Conservation (phyloP, 35 echinoderm and acorn worm genomes). For the Heliocidaris tuberculata region DNA sequence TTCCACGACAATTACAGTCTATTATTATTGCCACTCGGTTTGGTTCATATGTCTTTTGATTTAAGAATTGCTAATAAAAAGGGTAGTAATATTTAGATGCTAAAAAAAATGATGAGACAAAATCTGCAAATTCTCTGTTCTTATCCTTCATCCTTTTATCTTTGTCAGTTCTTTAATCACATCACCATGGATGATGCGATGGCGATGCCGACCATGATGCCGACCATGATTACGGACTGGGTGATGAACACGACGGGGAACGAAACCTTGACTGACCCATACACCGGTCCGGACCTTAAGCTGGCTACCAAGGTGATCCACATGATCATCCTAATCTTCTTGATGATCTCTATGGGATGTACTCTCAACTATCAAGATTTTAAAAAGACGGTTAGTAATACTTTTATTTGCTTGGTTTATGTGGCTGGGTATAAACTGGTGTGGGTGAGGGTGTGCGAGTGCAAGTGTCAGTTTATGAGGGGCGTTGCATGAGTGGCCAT, state of each 20-base stretch:
- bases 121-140: neutral
- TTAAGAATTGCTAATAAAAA: too few relatives aligned
- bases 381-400: constrained; percentile 15
- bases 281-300: neutral
- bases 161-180: neutral
- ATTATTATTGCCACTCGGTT: too few relatives aligned
- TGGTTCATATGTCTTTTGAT: too few relatives aligned
- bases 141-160: neutral
- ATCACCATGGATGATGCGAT: neutral
- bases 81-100: too few relatives aligned
- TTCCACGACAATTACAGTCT: too few relatives aligned
- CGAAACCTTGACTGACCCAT: neutral
- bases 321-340: neutral
- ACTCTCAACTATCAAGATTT: neutral
- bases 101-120: too few relatives aligned
- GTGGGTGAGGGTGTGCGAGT: neutral
- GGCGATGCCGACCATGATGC: neutral
- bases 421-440: neutral
- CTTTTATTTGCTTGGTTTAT: neutral
- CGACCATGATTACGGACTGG: neutral
- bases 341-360: constrained; percentile 30
- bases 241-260: neutral
- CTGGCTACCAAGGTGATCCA: neutral
- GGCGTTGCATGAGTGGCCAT: neutral
- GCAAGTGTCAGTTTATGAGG: neutral